These are phyloP conservation scores for Gymnocypris eckloni DNA, from an alignment of 2,797 vertebrate genomes.

Conservation along the genomic window DNA sequence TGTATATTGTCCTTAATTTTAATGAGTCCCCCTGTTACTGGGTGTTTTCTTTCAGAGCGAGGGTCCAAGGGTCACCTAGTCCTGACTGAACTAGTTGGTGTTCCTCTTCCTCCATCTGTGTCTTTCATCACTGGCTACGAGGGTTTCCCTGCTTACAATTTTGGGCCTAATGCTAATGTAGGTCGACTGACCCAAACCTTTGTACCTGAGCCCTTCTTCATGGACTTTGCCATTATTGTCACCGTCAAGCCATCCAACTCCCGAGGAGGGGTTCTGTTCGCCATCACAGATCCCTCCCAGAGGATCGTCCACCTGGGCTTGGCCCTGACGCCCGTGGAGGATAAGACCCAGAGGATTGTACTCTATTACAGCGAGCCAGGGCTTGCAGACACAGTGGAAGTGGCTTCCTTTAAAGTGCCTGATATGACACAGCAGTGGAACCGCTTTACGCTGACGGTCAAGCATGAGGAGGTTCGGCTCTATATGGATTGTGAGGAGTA, in stretches of 20 bases:
- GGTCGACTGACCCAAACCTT: constrained; percentile 89
- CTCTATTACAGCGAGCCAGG: constrained; percentile 90
- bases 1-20: not conserved
- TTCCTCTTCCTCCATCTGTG: constrained; percentile 91
- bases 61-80: constrained; percentile 83
- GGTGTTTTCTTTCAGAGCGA: constrained; percentile 70
- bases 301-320: constrained; percentile 90
- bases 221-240: constrained; percentile 85
- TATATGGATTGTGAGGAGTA: constrained; percentile 94
- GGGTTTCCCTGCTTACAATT: constrained; percentile 93
- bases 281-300: constrained; percentile 91
- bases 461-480: constrained; percentile 84
- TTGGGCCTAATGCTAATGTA: constrained; percentile 87
- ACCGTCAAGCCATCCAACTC: constrained; percentile 84
- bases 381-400: constrained; percentile 80
- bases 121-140: constrained; percentile 93
- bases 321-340: constrained; percentile 85
- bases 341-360: constrained; percentile 85
- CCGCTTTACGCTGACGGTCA: constrained; percentile 84
- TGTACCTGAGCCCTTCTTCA: constrained; percentile 86
- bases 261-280: constrained; percentile 87
- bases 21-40: not conserved
- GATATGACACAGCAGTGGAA: constrained; percentile 92
- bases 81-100: constrained; percentile 91
- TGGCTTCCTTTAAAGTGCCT: constrained; percentile 88